Base-by-base conservation (phyloP, 2,888 invertebrate species). In the Orthonychiurus folsomi region DNA sequence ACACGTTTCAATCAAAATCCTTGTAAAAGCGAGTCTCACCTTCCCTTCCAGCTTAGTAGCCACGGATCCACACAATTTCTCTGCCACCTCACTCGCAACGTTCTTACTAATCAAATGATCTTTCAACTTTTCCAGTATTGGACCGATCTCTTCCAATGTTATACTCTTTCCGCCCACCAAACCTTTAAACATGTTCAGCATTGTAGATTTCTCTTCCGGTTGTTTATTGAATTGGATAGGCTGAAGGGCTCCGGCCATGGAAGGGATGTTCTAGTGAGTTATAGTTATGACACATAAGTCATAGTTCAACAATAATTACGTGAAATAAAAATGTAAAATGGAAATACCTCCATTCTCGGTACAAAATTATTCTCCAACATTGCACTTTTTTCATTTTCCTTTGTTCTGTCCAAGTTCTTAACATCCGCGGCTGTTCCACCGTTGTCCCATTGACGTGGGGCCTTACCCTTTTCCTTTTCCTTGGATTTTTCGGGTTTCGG, bases 91-190 rank as follows among this genome's bases (percentile, higher is more conserved):
- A 0, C 93, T 79, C 15, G 99, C 99, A 0, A 99, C 99, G 78
- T 99, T 99, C 79, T 99, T 99, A 0, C 85, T 82, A 73, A 99
- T 96, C 61, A 99, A 82, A 77, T 95, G 96, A 77, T 97, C 96
- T 65, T 88, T 88, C 80, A 99, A 82, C 78, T 95, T 93, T 58
- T 95, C 95, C 73, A 99, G 79, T 24, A 86, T 89, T 0, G 94
- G 89, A 59, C 83, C 81, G 83, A 99, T 86, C 69, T 89, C 87
- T 50, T 86, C 86, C 1, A 82, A 80, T 0, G 87, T 85, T 63
- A 99, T 79, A 52, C 88, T 89, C 78, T 96, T 96, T 1, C 87
- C 86, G 0, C 91, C 90, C n/a, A 93, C 92, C 63, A 93, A 81
- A 23, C 88, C 86, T 80, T 79, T 78, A 72, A 59, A 71, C 60